A percentile compares a stretch with the other conserved stretches of the same genome.
phyloP scores from a whole-genome alignment of 2,797 vertebrate species.

The Sebastes hubbsi region DNA sequence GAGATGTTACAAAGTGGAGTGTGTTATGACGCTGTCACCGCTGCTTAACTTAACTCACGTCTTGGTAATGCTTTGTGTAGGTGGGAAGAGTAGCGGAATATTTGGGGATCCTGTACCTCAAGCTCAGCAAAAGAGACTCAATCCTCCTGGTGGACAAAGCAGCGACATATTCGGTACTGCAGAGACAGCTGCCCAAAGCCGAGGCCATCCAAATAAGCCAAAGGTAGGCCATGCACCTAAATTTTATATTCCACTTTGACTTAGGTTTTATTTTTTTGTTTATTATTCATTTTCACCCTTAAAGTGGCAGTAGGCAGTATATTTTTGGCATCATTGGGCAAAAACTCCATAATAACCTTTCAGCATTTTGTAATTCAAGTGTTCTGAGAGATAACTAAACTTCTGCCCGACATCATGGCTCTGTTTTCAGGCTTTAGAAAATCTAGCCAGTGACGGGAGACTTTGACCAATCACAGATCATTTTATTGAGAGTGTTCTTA shows the following conservation, averaged over 20 bases:
- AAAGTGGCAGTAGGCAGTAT: too few relatives aligned
- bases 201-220: conserved; percentile 92
- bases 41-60: neutral
- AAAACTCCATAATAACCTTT: too few relatives aligned
- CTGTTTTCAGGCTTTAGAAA: too few relatives aligned
- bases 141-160: conserved; percentile 83
- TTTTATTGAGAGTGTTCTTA: too few relatives aligned
- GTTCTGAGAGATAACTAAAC: too few relatives aligned
- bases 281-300: neutral
- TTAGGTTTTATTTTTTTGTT: neutral
- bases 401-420: too few relatives aligned
- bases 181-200: conserved; percentile 64
- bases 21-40: neutral
- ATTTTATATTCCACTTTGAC: neutral
- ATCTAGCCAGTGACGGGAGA: too few relatives aligned
- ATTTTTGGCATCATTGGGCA: too few relatives aligned
- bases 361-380: too few relatives aligned
- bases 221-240: conserved; percentile 82
- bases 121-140: conserved; percentile 74
- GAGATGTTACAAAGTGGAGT: neutral
- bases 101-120: conserved; percentile 83
- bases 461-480: too few relatives aligned
- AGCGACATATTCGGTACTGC: conserved; percentile 88
- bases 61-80: conserved; percentile 72
- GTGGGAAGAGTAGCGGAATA: conserved; percentile 95